Evolutionary conservation across 2,113 vertebrate species (phyloP).

Genomic region (Anser brachyrhynchus): DNA sequence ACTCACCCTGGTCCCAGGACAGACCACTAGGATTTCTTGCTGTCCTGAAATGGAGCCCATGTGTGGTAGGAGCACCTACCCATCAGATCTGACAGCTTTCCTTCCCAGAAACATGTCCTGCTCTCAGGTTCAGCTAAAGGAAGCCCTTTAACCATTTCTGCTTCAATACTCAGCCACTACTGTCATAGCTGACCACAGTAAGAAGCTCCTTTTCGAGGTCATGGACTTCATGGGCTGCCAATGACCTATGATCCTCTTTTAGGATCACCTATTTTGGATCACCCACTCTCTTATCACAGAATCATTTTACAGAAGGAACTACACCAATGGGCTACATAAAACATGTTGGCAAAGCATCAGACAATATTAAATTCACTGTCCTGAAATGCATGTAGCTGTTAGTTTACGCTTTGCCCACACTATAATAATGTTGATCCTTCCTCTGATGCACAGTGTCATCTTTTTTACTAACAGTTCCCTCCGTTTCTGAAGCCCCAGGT

Average conservation of each 20-base stretch:
- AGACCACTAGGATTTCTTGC: background rate
- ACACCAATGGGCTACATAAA: background rate
- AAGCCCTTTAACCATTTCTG: background rate
- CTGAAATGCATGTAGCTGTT: background rate
- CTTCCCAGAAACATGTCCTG: background rate
- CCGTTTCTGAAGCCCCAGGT: background rate
- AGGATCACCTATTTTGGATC: background rate
- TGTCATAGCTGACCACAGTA: background rate
- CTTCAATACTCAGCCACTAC: background rate
- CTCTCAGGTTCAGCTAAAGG: background rate
- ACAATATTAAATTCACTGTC: background rate
- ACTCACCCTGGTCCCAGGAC: fast-evolving
- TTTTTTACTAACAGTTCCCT: background rate
- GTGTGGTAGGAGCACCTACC: background rate
- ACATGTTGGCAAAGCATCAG: background rate
- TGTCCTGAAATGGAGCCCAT: background rate
- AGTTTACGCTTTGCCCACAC: background rate
- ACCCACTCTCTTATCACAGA: background rate
- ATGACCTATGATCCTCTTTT: background rate
- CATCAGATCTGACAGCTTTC: background rate
- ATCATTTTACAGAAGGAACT: background rate
- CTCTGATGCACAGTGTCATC: background rate
- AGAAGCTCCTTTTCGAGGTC: background rate
- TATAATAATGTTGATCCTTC: background rate
- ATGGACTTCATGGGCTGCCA: background rate